Percentiles rank a stretch among this genome's conserved stretches.
These are phyloP conservation scores for Sander lucioperca DNA, from an alignment of 2,113 vertebrate genomes.

Conservation along the genomic window DNA sequence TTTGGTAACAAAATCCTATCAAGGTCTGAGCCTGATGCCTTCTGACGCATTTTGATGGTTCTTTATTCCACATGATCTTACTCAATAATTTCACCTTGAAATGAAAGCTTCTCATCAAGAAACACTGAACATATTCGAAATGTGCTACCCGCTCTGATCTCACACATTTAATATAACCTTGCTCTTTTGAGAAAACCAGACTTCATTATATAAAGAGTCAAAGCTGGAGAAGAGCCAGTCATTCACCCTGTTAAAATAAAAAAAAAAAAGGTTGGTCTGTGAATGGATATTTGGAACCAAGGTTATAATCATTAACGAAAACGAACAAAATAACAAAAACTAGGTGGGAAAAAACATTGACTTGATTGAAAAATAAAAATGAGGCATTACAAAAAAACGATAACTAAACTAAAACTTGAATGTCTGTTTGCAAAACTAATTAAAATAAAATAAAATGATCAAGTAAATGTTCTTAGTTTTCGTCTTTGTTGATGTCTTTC, in stretches of 20 bases:
- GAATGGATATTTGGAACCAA: conserved; percentile 32
- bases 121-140: conserved; percentile 21
- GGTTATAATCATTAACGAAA: no score
- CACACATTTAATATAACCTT: conserved; percentile 49
- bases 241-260: conserved; percentile 29
- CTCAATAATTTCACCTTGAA: conserved; percentile 7
- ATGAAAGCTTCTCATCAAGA: conserved; percentile 1
- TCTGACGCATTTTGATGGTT: background rate
- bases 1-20: conserved; percentile 11
- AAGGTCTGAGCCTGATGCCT: conserved; percentile 3
- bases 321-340: no score
- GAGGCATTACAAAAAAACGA: no score
- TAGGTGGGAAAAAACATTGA: no score
- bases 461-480: no score
- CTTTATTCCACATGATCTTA: background rate
- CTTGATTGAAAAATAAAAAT: no score
- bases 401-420: no score
- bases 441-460: no score
- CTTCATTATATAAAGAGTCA: conserved; percentile 35
- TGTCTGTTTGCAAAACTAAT: no score
- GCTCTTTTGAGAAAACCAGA: conserved; percentile 15
- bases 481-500: no score
- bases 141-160: background rate
- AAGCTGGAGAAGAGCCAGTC: conserved; percentile 25
- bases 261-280: background rate